Evolutionary conservation across 1,140 invertebrate genomes (phyloP), one percentile per base, ranked within the genome.

Genomic region (Drosophila ercepeae): DNA sequence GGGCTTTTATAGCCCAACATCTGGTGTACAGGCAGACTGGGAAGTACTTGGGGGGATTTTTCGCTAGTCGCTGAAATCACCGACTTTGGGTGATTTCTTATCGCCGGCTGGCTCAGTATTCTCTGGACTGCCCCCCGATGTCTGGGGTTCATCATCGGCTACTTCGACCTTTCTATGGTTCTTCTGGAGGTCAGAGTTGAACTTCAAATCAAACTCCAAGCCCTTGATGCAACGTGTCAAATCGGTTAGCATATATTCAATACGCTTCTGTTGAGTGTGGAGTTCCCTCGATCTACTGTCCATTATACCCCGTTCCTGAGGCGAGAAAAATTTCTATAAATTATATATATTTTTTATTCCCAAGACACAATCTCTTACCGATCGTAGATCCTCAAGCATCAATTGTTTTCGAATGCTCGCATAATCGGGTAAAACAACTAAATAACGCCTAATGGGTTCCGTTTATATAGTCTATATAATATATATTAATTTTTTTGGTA

Each of bases 181-280:
- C 16, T 14, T 70, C 9, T n/a, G 23, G 7, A 18, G 58, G 2
- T 25, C 11, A 14, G 58, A 13, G 27, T 36, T 25, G 4, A 58
- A 14, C 2, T 64, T 42, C 3, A 49, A 13, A 23, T 86, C 81
- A 7, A 61, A 86, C 23, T 84, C 81, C 23, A 86, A 49, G 42
- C 73, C 58, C n/a, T 51, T 57, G 2, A 84, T 84, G 51, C 54
- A 63, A 0, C 81, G 61, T 4, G 79, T 84, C 14, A 84, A 42
- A 11, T 84, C 79, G 1, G 76, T 76, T 3, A 84, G 4, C 39
- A 51, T 73, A 2, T 29, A 45, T 19, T 84, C 81, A 0, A 75
- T 16, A 3, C 51, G 45, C 0, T 63, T 65, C 25, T 86, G 61
- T 36, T 65, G 39, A 0, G 42, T n/a, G 2, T 29, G 3, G 3